phyloP scores from a whole-genome alignment of 2,888 invertebrate species.

The Theretra japonica region DNA sequence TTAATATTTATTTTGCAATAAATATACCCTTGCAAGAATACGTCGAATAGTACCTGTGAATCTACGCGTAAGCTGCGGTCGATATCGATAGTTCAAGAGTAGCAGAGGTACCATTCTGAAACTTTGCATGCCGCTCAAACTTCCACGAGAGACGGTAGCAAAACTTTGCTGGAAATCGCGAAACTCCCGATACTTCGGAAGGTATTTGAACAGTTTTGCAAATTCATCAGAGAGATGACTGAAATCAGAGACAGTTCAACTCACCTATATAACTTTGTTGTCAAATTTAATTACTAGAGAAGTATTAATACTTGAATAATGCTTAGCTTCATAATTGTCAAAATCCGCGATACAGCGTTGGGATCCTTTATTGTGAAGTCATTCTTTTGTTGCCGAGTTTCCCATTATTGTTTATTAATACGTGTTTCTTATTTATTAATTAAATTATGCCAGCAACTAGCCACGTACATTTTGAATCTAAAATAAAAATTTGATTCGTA shows the following conservation, averaged over 20 bases:
- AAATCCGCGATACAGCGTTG: neutral
- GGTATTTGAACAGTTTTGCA: neutral
- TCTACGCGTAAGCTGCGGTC: neutral
- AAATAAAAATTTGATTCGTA: neutral
- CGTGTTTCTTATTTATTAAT: constrained; percentile 8
- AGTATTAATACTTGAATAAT: neutral
- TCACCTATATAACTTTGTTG: neutral
- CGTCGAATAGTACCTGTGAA: neutral
- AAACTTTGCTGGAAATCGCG: neutral
- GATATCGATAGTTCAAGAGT: neutral
- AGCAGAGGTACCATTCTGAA: neutral
- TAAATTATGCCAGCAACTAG: neutral
- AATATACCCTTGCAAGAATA: neutral
- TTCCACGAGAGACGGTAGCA: constrained; percentile 2
- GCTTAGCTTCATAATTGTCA: constrained; percentile 16
- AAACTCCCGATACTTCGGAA: neutral
- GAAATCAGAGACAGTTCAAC: too few species aligned
- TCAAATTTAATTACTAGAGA: neutral
- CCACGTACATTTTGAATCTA: neutral
- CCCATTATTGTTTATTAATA: constrained; percentile 22
- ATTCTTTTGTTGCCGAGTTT: constrained; percentile 20
- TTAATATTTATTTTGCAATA: too few species aligned
- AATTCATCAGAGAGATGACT: neutral
- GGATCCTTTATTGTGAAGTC: constrained; percentile 8
- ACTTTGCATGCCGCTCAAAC: neutral